Conservation (phyloP, 2,888 invertebrate genomes). For the Cremastobaeus sp. region DNA sequence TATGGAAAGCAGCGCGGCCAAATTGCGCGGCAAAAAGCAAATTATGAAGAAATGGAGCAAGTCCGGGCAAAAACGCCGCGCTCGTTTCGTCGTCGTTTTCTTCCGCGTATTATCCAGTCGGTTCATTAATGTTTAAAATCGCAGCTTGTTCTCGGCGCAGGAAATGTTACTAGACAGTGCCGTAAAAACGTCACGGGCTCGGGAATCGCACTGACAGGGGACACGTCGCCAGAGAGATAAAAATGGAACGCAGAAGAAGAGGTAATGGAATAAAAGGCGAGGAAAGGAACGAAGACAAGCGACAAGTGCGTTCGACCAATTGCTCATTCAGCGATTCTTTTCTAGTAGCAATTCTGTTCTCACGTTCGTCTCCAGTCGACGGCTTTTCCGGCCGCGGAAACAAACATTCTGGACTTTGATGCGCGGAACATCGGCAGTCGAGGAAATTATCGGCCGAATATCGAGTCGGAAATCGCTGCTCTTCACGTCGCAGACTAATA, state of each 20-base stretch:
- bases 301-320: conserved; percentile 59
- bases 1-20: conserved; percentile 13
- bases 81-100: background rate
- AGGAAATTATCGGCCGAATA: too few species aligned
- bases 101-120: background rate
- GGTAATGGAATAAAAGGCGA: conserved; percentile 26
- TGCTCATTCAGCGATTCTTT: conserved; percentile 55
- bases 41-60: conserved; percentile 9
- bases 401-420: too few species aligned
- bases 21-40: conserved; percentile 15
- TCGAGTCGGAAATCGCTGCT: too few species aligned
- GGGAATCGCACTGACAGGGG: conserved; percentile 23
- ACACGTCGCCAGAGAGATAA: conserved; percentile 32
- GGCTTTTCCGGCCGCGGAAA: conserved; percentile 31
- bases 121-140: conserved; percentile 21
- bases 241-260: conserved; percentile 28
- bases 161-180: conserved; percentile 21
- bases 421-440: background rate
- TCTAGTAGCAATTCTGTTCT: conserved; percentile 43
- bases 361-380: conserved; percentile 51
- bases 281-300: conserved; percentile 39
- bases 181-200: conserved; percentile 22
- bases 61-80: background rate
- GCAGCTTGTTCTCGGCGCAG: background rate
- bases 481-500: too few species aligned